Evolutionary conservation across 2,888 invertebrate genomes (phyloP).

Genomic region (Drosophila seclusa): DNA sequence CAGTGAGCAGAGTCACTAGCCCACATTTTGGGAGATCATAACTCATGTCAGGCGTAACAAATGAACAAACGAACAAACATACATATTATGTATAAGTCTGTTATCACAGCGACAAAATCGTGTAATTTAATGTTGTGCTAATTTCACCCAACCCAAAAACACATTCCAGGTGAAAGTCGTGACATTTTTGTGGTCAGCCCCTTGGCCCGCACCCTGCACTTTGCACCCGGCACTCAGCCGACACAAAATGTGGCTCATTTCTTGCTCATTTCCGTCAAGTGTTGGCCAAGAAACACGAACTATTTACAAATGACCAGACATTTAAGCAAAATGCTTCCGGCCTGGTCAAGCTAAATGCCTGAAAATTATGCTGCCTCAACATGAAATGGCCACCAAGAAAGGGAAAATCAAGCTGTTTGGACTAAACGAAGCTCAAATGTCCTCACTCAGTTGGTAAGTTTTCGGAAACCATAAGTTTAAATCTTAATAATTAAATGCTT

Average conservation of each 20-base stretch:
- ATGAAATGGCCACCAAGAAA: conserved; percentile 56
- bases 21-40: conserved; percentile 62
- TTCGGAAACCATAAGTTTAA: too few species aligned
- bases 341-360: conserved; percentile 68
- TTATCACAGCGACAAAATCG: conserved; percentile 71
- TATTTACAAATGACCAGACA: conserved; percentile 79
- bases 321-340: conserved; percentile 79
- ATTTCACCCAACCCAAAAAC: conserved; percentile 60
- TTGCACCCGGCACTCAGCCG: conserved; percentile 3
- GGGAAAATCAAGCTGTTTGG: conserved; percentile 2
- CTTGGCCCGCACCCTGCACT: not conserved
- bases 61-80: conserved; percentile 26
- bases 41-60: conserved; percentile 68
- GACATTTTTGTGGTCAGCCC: conserved; percentile 68
- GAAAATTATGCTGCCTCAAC: conserved; percentile 76
- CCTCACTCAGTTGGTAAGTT: conserved; percentile 15
- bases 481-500: not conserved
- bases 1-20: conserved; percentile 21
- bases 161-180: conserved; percentile 69
- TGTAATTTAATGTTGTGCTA: conserved; percentile 81
- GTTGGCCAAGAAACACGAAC: conserved; percentile 72
- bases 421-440: conserved; percentile 29
- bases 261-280: conserved; percentile 78
- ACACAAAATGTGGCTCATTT: conserved; percentile 61
- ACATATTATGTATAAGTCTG: conserved; percentile 32